A percentile compares a stretch with the other conserved stretches of the same genome.
These are phyloP conservation scores for Athalia circularis DNA, from an alignment of 2,888 invertebrate species.

Conservation along the genomic window DNA sequence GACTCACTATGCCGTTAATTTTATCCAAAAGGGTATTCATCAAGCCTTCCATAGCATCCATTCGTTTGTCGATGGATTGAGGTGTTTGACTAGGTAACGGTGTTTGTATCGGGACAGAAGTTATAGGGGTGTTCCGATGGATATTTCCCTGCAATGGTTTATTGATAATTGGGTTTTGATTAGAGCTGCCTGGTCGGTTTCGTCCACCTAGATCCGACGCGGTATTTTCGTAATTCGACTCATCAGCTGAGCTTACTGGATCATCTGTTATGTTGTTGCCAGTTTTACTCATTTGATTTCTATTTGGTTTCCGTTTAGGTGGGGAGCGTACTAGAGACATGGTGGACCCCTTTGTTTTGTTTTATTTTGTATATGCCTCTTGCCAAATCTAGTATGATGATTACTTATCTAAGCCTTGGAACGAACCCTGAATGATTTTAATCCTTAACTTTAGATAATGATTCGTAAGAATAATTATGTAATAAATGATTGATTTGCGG, in stretches of 20 bases:
- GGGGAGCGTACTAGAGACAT: background rate
- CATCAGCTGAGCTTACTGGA: background rate
- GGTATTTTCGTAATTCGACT: background rate
- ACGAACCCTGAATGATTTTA: background rate
- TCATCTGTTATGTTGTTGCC: background rate
- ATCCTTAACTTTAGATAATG: too few relatives aligned
- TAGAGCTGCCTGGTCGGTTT: background rate
- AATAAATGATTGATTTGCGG: too few relatives aligned
- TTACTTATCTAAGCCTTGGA: background rate
- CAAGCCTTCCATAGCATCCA: background rate
- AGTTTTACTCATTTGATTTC: background rate
- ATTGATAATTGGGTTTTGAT: background rate
- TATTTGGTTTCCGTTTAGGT: constrained; percentile 15
- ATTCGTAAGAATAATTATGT: too few relatives aligned
- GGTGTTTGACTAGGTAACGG: background rate
- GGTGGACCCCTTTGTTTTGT: background rate
- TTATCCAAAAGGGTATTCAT: background rate
- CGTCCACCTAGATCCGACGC: background rate
- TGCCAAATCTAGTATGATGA: constrained; percentile 7
- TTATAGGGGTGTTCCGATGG: background rate
- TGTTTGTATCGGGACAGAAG: background rate
- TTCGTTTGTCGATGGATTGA: background rate
- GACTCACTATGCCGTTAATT: constrained; percentile 11
- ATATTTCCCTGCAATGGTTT: background rate
- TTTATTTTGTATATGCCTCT: background rate